Percentiles rank a stretch among this genome's conserved stretches.
Conservation (phyloP, 2,888 invertebrate species). For the Erebia aethiops region DNA sequence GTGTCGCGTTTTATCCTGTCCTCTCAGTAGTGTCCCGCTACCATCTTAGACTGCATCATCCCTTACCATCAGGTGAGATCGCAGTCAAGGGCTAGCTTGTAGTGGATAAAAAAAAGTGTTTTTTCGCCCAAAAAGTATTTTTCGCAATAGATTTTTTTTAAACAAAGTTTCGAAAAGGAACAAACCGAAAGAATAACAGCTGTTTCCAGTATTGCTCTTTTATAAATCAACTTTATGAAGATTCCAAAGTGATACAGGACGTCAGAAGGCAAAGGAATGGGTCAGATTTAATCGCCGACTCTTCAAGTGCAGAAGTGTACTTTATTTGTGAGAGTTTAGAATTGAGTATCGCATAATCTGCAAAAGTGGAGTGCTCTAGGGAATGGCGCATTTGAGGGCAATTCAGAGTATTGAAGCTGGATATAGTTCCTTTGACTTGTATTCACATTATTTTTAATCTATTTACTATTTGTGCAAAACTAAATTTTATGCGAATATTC, state of each 20-base stretch:
- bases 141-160: too few species aligned
- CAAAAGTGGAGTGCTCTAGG: conserved; percentile 1
- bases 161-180: background rate
- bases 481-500: too few species aligned
- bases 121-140: too few species aligned
- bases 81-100: too few species aligned
- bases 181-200: background rate
- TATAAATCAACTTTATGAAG: conserved; percentile 11
- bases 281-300: background rate
- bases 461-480: too few species aligned
- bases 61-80: too few species aligned
- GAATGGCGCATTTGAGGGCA: conserved; percentile 12
- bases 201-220: background rate
- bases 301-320: background rate
- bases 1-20: too few species aligned
- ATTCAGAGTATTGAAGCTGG: conserved; percentile 6
- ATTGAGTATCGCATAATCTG: conserved; percentile 1
- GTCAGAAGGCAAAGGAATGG: background rate
- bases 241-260: conserved; percentile 6
- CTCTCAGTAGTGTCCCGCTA: too few species aligned
- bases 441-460: background rate
- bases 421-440: background rate
- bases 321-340: background rate
- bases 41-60: too few species aligned
- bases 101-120: too few species aligned